Conservation (phyloP, 1,140 invertebrate genomes). For the Euschistus heros region DNA sequence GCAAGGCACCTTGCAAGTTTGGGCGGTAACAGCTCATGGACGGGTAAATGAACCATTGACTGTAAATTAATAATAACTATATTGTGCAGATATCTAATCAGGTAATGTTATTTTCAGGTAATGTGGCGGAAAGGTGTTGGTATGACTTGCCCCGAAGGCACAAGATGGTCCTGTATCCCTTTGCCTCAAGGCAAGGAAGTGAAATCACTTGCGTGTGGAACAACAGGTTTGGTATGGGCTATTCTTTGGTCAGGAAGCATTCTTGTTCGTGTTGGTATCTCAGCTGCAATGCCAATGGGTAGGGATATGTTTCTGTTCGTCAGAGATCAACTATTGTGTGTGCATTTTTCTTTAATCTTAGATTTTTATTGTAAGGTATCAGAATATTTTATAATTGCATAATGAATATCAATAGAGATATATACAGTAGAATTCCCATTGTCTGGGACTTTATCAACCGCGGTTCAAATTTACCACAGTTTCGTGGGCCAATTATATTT, state of each 20-base stretch:
- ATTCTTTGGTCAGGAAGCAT: slow-evolving; percentile 68
- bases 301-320: slow-evolving; percentile 11
- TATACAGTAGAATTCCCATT: too few relatives aligned
- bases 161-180: slow-evolving; percentile 64
- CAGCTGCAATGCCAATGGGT: slow-evolving; percentile 59
- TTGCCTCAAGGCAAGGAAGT: slow-evolving; percentile 66
- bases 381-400: too few relatives aligned
- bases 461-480: too few relatives aligned
- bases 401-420: too few relatives aligned
- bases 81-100: too few relatives aligned
- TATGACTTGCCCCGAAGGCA: slow-evolving; percentile 69
- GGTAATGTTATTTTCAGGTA: slow-evolving; percentile 47
- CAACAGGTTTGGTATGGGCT: slow-evolving; percentile 75
- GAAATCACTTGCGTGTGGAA: slow-evolving; percentile 68
- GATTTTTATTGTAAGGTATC: too few relatives aligned
- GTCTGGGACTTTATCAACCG: too few relatives aligned
- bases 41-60: slow-evolving; percentile 43
- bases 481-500: too few relatives aligned
- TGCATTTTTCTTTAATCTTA: too few relatives aligned
- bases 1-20: slow-evolving; percentile 64
- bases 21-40: slow-evolving; percentile 83
- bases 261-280: slow-evolving; percentile 65
- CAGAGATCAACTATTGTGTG: too few relatives aligned
- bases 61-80: too few relatives aligned
- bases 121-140: slow-evolving; percentile 74